Evolutionary conservation across 2,888 invertebrate genomes (phyloP).

Genomic region (Ochropleura leucogaster): DNA sequence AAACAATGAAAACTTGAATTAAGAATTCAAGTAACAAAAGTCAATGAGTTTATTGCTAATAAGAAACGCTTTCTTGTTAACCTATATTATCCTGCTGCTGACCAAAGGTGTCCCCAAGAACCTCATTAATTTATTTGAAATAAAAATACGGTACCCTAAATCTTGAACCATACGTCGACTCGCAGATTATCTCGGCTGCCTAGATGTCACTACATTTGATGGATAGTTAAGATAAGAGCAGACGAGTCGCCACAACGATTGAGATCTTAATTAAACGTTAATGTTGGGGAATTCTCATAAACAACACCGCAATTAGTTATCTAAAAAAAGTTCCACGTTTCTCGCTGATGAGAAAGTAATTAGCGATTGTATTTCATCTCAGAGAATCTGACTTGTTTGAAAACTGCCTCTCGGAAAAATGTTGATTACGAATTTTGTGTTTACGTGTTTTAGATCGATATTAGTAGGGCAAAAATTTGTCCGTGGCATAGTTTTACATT

Average conservation of each 20-base stretch:
- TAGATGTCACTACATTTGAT: conserved; percentile 67
- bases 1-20: neutral
- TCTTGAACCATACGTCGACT: conserved; percentile 23
- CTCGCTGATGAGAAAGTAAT: conserved; percentile 22
- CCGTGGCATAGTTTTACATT: conserved; percentile 5
- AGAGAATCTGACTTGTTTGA: conserved; percentile 1
- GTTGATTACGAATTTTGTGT: neutral
- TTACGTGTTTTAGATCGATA: neutral
- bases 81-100: neutral
- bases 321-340: conserved; percentile 35
- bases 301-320: conserved; percentile 58
- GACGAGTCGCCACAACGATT: conserved; percentile 62
- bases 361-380: conserved; percentile 9
- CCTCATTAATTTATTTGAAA: conserved; percentile 6
- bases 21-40: neutral
- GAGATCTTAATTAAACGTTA: conserved; percentile 66
- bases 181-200: conserved; percentile 57
- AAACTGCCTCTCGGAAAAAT: conserved; percentile 1
- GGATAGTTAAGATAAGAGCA: conserved; percentile 70
- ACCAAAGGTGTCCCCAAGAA: neutral
- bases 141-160: conserved; percentile 43
- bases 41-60: neutral
- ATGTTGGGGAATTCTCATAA: conserved; percentile 61
- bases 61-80: neutral
- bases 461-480: neutral